These are phyloP conservation scores for Branchipolynoe longqiensis DNA, from an alignment of 2,888 invertebrate species.

Conservation along the genomic window DNA sequence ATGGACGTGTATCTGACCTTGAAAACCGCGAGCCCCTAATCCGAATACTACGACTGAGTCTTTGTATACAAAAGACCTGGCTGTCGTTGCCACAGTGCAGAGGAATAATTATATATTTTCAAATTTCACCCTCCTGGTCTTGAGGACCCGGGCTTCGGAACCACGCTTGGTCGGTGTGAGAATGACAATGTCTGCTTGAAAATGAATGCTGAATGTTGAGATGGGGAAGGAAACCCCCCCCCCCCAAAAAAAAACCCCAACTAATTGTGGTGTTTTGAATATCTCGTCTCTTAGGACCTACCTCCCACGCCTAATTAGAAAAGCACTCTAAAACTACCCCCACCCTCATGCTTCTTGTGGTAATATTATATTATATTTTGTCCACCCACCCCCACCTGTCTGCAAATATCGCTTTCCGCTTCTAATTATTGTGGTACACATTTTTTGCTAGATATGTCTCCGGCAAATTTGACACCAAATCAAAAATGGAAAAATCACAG, in stretches of 20 bases:
- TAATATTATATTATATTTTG: no score
- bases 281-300: not conserved
- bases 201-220: not conserved
- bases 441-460: conserved; percentile 14
- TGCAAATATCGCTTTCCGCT: not conserved
- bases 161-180: not conserved
- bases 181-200: conserved; percentile 1
- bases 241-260: no score
- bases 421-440: not conserved
- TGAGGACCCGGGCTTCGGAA: not conserved
- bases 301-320: conserved; percentile 43
- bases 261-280: conserved; percentile 16
- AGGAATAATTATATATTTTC: conserved; percentile 23
- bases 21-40: no score
- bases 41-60: not conserved
- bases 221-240: no score
- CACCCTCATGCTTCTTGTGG: not conserved
- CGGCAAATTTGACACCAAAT: not conserved
- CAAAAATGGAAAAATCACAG: conserved; percentile 25
- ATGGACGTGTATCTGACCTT: no score
- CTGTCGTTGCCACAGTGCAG: not conserved
- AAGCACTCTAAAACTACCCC: conserved; percentile 8
- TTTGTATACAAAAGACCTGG: conserved; percentile 25
- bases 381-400: not conserved
- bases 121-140: no score